phyloP scores from a whole-genome alignment of 2,113 vertebrate genomes.

The Osmerus mordax region DNA sequence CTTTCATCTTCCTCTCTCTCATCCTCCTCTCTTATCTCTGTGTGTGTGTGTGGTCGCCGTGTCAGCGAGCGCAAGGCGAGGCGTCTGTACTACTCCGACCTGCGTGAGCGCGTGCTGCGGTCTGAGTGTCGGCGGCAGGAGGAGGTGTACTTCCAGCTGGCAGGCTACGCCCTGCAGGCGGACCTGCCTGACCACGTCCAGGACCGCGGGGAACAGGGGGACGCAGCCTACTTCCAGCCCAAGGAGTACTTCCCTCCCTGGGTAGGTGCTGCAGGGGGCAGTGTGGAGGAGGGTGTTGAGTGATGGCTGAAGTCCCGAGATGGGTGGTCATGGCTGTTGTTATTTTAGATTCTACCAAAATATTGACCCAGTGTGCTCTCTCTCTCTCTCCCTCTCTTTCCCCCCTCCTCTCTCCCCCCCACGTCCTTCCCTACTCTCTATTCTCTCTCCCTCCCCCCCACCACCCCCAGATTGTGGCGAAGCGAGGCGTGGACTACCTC shows the following conservation, averaged over 20 bases:
- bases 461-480: conserved; percentile 76
- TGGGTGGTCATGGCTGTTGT: too few species aligned
- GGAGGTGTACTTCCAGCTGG: conserved; percentile 88
- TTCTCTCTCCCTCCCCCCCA: background rate
- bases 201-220: conserved; percentile 49
- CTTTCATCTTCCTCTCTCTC: background rate
- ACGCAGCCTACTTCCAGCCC: conserved; percentile 79
- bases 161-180: conserved; percentile 83
- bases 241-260: conserved; percentile 86
- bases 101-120: conserved; percentile 81
- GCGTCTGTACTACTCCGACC: conserved; percentile 81
- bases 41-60: background rate
- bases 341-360: background rate
- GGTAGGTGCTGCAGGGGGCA: conserved; percentile 66
- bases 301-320: background rate
- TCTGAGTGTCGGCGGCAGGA: conserved; percentile 84
- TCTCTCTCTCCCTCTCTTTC: background rate
- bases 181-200: conserved; percentile 78
- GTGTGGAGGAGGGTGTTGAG: background rate
- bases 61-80: conserved; percentile 79
- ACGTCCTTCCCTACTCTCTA: background rate
- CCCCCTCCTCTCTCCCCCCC: background rate
- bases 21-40: background rate
- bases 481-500: conserved; percentile 81
- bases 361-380: background rate